Base-by-base conservation (phyloP, 2,797 vertebrate species). In the Pelochelys cantorii region DNA sequence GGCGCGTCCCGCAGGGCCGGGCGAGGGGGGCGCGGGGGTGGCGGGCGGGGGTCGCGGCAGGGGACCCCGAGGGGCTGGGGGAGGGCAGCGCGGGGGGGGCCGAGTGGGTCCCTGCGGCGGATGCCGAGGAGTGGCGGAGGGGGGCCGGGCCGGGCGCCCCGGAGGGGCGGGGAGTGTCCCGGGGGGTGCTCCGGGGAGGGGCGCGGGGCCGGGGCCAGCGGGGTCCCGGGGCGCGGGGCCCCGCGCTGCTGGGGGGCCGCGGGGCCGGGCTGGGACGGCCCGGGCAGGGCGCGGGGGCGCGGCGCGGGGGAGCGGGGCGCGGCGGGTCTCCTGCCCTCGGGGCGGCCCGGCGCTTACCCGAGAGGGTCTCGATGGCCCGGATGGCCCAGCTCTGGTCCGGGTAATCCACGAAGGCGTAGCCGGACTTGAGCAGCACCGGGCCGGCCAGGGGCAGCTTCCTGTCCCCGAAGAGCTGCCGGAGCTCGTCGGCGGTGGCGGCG, bases 391-490 rank as follows among this genome's bases (percentile, higher is more conserved):
- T 99, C 97, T 99, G 99, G 97, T 99, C 99, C 83, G 99, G 98
- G 96, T 99, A 99, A 98, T 99, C 98, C 97, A 99, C 99, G 98
- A 99, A 99, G 97, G 98, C 99, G 98, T 99, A 99, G 97, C 99
- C 99, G 93, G 98, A 98, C 98, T 99, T 99, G 92, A 99, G 98
- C 74, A 99, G 98, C 97, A 99, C 98, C 98, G 99, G 98, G 86
- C 99, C 99, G 98, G 98, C 96, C 97, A 99, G 98, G 83, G 99
- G 98, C 95, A 99, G 99, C 98, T 99, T 98, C 97, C 97, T 98
- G 97, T 99, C 99, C 97, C 98, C 98, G 96, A 99, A 99, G 97
- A 99, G 98, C 98, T 98, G 98, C 98, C 98, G 98, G 97, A 99
- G 98, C 98, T 99, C 99, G 97, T 99, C 99, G 98, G 98, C 99